Evolutionary conservation across 2,113 vertebrate genomes (phyloP).

Genomic region (Argyrosomus japonicus): DNA sequence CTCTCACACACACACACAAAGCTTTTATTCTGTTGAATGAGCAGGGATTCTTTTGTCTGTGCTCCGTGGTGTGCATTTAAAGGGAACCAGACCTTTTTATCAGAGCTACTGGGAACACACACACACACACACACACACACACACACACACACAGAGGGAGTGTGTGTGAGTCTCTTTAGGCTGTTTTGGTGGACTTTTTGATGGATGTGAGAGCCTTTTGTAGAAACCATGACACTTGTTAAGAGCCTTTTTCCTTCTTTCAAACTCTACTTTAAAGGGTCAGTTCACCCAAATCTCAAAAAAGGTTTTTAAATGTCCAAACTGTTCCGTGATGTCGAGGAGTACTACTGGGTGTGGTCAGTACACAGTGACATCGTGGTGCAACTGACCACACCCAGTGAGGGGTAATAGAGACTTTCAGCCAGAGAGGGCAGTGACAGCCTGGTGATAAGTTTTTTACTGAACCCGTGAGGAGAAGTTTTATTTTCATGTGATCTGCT

Average conservation of each 20-base stretch:
- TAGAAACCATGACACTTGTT: background rate
- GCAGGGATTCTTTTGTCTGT: slow-evolving; percentile 77
- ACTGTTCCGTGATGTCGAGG: background rate
- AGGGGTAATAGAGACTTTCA: background rate
- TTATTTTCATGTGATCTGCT: too few relatives aligned
- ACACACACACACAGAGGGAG: background rate
- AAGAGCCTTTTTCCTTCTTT: background rate
- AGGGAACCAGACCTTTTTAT: slow-evolving; percentile 68
- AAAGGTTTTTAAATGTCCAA: background rate
- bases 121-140: slow-evolving; percentile 21
- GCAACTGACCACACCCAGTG: background rate
- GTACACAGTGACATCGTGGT: background rate
- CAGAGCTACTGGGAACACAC: slow-evolving; percentile 25
- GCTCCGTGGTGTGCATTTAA: slow-evolving; percentile 72
- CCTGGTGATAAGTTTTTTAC: background rate
- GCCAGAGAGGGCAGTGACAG: background rate
- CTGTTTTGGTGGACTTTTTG: background rate
- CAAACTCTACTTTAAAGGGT: background rate
- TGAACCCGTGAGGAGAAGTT: background rate
- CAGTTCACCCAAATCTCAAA: background rate
- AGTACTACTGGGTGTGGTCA: background rate
- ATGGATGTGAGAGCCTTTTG: background rate
- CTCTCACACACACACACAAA: slow-evolving; percentile 43
- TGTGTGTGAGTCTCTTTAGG: slow-evolving; percentile 1
- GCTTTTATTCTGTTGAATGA: slow-evolving; percentile 77